Evolutionary conservation across 2,888 invertebrate genomes (phyloP).

Genomic region (Cheilosia grossa): DNA sequence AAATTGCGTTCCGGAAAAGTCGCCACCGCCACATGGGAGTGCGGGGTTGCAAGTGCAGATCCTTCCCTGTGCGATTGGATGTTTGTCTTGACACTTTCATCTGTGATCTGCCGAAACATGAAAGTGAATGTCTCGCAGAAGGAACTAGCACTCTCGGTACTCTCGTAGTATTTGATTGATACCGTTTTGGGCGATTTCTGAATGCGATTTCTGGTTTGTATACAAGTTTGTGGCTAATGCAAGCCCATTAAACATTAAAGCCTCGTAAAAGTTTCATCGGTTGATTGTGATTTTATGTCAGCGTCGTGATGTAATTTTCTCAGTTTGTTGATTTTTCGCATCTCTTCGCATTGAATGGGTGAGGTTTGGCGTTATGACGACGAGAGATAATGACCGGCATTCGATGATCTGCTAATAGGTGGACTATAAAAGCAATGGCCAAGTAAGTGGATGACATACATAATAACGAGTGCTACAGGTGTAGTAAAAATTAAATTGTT

Average conservation of each 20-base stretch:
- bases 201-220: slow-evolving; percentile 1
- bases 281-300: slow-evolving; percentile 24
- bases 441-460: background rate
- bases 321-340: background rate
- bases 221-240: slow-evolving; percentile 21
- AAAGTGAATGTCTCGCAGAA: slow-evolving; percentile 53
- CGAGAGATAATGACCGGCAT: background rate
- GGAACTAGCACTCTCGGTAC: slow-evolving; percentile 2
- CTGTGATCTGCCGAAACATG: slow-evolving; percentile 26
- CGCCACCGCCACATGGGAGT: background rate
- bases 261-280: slow-evolving; percentile 23
- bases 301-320: slow-evolving; percentile 33
- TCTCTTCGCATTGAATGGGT: background rate
- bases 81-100: slow-evolving; percentile 41
- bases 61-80: slow-evolving; percentile 10
- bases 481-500: background rate
- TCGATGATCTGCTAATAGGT: background rate
- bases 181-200: background rate
- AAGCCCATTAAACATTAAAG: slow-evolving; percentile 8
- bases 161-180: slow-evolving; percentile 3
- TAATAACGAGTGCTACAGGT: background rate
- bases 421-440: background rate
- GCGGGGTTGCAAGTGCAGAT: slow-evolving; percentile 7
- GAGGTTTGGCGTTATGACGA: slow-evolving; percentile 8
- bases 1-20: slow-evolving; percentile 46